Evolutionary conservation across 2,113 vertebrate species (phyloP).

Genomic region (Leuciscus idus): DNA sequence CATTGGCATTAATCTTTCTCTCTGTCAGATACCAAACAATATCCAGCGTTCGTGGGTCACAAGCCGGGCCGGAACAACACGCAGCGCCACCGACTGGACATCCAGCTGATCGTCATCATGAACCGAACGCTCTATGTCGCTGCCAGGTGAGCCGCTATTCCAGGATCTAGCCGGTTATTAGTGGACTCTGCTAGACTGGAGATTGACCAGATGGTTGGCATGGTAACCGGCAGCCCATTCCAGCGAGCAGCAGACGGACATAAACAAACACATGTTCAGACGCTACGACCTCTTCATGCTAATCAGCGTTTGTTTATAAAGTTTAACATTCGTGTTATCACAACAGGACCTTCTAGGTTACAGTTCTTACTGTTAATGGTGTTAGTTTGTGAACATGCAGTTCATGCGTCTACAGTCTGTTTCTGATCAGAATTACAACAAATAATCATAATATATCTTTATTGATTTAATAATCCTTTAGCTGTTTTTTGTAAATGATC

Average conservation of each 20-base stretch:
- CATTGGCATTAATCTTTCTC: not conserved
- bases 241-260: not conserved
- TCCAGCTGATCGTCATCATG: slow-evolving; percentile 95
- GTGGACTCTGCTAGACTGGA: not conserved
- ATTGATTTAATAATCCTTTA: not conserved
- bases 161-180: not conserved
- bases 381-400: no score
- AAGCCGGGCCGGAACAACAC: slow-evolving; percentile 97
- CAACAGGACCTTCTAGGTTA: not conserved
- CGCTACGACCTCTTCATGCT: not conserved
- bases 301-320: not conserved
- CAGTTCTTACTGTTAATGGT: not conserved
- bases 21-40: slow-evolving; percentile 93
- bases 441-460: not conserved
- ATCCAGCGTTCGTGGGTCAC: slow-evolving; percentile 97
- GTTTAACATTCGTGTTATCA: not conserved
- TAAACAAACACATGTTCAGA: not conserved
- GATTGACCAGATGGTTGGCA: slow-evolving; percentile 15
- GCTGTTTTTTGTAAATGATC: not conserved
- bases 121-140: slow-evolving; percentile 93
- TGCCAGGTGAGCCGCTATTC: slow-evolving; percentile 82
- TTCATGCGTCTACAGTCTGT: not conserved
- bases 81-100: slow-evolving; percentile 94
- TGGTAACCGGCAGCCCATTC: slow-evolving; percentile 24
- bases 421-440: not conserved